A percentile compares a stretch with the other conserved stretches of the same genome.
These are phyloP conservation scores for Sarcophaga caerulescens DNA, from an alignment of 2,888 invertebrate genomes.

Conservation along the genomic window DNA sequence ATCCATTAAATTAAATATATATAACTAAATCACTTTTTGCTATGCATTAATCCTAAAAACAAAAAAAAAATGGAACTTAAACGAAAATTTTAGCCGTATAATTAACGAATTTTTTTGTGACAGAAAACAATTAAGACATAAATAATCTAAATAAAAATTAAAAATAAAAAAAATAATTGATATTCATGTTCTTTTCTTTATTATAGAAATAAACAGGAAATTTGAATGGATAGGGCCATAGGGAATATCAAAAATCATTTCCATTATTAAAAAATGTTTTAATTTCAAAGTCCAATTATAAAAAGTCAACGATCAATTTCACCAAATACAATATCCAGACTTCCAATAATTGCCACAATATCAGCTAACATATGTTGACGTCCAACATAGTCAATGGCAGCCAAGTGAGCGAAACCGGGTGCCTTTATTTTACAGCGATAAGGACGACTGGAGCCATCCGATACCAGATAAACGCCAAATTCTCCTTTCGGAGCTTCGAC, in stretches of 20 bases:
- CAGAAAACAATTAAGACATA: conserved; percentile 39
- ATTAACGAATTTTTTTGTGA: conserved; percentile 55
- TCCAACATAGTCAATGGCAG: conserved; percentile 85
- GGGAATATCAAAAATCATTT: too few species aligned
- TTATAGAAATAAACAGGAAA: too few species aligned
- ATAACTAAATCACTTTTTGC: conserved; percentile 44
- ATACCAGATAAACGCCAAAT: conserved; percentile 92
- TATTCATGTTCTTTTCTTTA: too few species aligned
- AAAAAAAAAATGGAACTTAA: not conserved
- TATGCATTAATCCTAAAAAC: conserved; percentile 54
- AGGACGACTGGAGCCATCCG: conserved; percentile 91
- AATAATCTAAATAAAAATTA: conserved; percentile 36
- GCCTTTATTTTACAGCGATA: conserved; percentile 85
- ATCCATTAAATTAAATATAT: conserved; percentile 29
- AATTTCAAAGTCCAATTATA: not conserved
- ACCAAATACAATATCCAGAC: conserved; percentile 84
- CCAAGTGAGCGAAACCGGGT: conserved; percentile 84
- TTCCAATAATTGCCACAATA: conserved; percentile 89
- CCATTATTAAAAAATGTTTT: too few species aligned
- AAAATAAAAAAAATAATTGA: not conserved
- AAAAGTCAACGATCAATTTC: conserved; percentile 83
- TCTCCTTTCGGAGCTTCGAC: conserved; percentile 94
- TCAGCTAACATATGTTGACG: conserved; percentile 88
- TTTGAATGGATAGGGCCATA: too few species aligned
- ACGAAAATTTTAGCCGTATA: conserved; percentile 57